These are phyloP conservation scores for Steatocranus sp. DNA, from an alignment of 2,797 vertebrate genomes.

Conservation along the genomic window DNA sequence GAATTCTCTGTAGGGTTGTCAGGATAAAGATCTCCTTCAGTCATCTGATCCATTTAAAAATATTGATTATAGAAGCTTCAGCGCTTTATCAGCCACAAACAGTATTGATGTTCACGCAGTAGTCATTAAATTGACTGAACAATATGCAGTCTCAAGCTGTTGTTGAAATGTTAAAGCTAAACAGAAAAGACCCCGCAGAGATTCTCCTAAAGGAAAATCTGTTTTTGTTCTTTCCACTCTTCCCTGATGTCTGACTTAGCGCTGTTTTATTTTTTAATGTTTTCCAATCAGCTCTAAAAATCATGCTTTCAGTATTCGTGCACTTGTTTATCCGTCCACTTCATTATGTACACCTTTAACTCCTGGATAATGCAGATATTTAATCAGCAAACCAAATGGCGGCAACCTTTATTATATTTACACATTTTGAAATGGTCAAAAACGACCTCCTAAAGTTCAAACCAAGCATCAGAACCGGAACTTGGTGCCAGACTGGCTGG, in stretches of 20 bases:
- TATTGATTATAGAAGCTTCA: not conserved
- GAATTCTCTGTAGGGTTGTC: not conserved
- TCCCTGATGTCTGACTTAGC: not conserved
- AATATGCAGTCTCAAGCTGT: not conserved
- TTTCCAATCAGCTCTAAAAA: not conserved
- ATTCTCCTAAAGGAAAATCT: not conserved
- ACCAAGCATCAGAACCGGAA: not conserved
- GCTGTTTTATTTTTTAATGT: rapidly evolving
- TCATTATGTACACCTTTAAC: not conserved
- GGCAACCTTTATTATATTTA: not conserved
- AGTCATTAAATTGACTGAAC: not conserved
- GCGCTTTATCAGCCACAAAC: not conserved
- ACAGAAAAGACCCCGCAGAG: rapidly evolving
- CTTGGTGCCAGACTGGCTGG: not conserved
- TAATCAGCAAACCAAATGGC: rapidly evolving
- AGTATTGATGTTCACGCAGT: not conserved
- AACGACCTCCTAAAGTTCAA: not conserved
- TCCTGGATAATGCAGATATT: not conserved
- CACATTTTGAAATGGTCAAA: not conserved
- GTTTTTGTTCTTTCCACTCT: not conserved
- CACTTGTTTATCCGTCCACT: not conserved
- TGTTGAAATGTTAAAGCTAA: not conserved
- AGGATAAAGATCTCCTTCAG: not conserved
- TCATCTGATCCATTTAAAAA: not conserved
- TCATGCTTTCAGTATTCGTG: not conserved